phyloP scores from a whole-genome alignment of 1,140 invertebrate genomes.

The Macrosteles quadrilineatus region DNA sequence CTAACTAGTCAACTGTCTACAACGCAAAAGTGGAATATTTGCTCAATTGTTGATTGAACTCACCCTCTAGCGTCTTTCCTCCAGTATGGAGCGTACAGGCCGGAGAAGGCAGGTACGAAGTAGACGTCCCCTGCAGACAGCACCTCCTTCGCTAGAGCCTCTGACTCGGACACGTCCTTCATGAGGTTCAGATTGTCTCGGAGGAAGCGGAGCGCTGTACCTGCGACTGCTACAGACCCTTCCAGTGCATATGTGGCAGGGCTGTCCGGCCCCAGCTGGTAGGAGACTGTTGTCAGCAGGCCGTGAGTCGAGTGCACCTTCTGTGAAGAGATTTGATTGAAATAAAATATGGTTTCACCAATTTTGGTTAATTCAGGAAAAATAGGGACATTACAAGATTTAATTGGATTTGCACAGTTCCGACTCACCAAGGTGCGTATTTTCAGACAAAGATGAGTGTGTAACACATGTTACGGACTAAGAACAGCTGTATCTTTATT shows the following conservation, averaged over 20 bases:
- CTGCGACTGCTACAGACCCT: slow-evolving; percentile 90
- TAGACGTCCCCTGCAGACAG: slow-evolving; percentile 80
- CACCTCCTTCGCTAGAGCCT: slow-evolving; percentile 68
- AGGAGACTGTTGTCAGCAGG: slow-evolving; percentile 76
- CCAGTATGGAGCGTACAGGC: slow-evolving; percentile 97
- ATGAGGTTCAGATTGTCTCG: slow-evolving; percentile 84
- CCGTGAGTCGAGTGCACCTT: slow-evolving; percentile 69
- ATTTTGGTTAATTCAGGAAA: too few species aligned
- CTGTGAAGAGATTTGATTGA: too few species aligned
- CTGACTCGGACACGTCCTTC: slow-evolving; percentile 69
- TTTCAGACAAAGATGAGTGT: too few species aligned
- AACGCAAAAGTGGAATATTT: too few species aligned
- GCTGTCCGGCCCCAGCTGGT: slow-evolving; percentile 65
- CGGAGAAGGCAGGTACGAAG: slow-evolving; percentile 96
- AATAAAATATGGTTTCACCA: too few species aligned
- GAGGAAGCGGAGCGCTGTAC: slow-evolving; percentile 85
- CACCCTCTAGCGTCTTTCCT: slow-evolving; percentile 87
- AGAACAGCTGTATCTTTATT: too few species aligned
- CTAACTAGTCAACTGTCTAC: too few species aligned
- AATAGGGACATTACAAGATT: too few species aligned
- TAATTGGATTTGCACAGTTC: too few species aligned
- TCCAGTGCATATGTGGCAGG: slow-evolving; percentile 68
- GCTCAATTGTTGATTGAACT: too few species aligned
- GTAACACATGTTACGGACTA: too few species aligned
- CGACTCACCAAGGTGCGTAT: too few species aligned